A percentile compares a stretch with the other conserved stretches of the same genome.
Conservation (phyloP, 2,888 invertebrate species). For the Catocala sponsa region DNA sequence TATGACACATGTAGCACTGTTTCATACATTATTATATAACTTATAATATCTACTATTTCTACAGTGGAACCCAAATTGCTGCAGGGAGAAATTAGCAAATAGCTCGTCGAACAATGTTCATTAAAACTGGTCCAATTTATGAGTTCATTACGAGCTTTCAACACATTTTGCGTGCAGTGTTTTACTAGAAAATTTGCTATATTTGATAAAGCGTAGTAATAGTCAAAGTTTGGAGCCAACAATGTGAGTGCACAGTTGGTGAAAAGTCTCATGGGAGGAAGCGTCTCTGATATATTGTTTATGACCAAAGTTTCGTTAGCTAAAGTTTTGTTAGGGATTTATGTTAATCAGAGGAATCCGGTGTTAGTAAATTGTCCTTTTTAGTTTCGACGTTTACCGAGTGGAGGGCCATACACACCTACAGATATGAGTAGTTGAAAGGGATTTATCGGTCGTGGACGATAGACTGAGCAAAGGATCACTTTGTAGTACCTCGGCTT, state of each 20-base stretch:
- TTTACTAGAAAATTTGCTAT: slow-evolving; percentile 29
- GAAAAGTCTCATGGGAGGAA: slow-evolving; percentile 23
- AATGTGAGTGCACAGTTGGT: slow-evolving; percentile 29
- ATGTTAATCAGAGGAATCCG: slow-evolving; percentile 54
- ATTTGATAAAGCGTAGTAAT: slow-evolving; percentile 37
- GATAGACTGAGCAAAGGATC: slow-evolving; percentile 45
- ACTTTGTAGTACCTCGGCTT: slow-evolving; percentile 57
- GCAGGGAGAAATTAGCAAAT: background rate
- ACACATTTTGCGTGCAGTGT: slow-evolving; percentile 16
- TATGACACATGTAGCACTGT: too few relatives aligned
- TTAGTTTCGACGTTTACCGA: slow-evolving; percentile 34
- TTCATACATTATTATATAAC: too few relatives aligned
- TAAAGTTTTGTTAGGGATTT: slow-evolving; percentile 57
- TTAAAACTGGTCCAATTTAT: background rate
- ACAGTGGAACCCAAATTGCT: background rate
- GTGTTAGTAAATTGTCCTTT: slow-evolving; percentile 43
- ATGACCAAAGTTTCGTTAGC: slow-evolving; percentile 53
- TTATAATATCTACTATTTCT: background rate
- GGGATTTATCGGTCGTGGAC: slow-evolving; percentile 48
- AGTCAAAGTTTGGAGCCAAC: slow-evolving; percentile 32
- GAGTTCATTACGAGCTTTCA: slow-evolving; percentile 17
- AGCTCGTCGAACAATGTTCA: slow-evolving; percentile 1
- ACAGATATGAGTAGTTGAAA: slow-evolving; percentile 32
- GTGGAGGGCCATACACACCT: slow-evolving; percentile 14
- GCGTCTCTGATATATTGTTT: slow-evolving; percentile 51